Evolutionary conservation across 2,113 vertebrate species (phyloP), one percentile per base, ranked within the genome.

Genomic region (Rhynchomys soricoides): DNA sequence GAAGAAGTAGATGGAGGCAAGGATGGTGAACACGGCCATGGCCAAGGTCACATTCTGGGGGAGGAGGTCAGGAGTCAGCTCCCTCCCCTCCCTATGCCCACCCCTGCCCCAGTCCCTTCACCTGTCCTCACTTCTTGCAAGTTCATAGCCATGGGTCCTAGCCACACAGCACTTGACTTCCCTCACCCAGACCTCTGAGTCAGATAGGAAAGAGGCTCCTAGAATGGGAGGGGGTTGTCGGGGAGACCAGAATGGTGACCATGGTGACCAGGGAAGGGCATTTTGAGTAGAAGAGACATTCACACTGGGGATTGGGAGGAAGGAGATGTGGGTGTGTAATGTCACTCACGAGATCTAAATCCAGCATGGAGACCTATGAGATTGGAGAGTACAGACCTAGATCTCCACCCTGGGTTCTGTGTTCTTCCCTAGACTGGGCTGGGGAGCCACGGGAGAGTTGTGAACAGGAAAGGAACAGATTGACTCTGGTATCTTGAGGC

Each of bases 1-100:
- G 96, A 98, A 98, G 97, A 98, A 97, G 79, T 98, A 98, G 86
- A 97, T 89, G 93, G 97, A 97, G 13, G 97, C 75, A 0, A 98
- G 73, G 92, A 98, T 96, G 88, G 97, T 98, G 71, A 98, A 89
- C 7, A 96, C 88, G 0, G 97, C 97, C 3, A 97, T 93, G 90
- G 97, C 97, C 96, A 97, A 13, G 24, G 97, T 98, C 70, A 97
- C 97, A 4, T 97, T 97, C 97, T 98, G 73, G 22, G 86, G 66
- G 75, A 11, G 45, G 66, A 74, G 34, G 83, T 55, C 64, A 86
- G 85, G 94, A 57, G 88, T 97, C 90, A 96, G 93, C 31, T 1
- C 64, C 48, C 4, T 2, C 8, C 62, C 59, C 40, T 29, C 57
- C 64, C 48, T 55, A 3, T 21, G 13, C 79, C 55, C 21, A 40